Percentiles rank a stretch among this genome's conserved stretches.
Evolutionary conservation across 2,888 invertebrate species (phyloP).

Genomic region (Petrolisthes cinctipes): DNA sequence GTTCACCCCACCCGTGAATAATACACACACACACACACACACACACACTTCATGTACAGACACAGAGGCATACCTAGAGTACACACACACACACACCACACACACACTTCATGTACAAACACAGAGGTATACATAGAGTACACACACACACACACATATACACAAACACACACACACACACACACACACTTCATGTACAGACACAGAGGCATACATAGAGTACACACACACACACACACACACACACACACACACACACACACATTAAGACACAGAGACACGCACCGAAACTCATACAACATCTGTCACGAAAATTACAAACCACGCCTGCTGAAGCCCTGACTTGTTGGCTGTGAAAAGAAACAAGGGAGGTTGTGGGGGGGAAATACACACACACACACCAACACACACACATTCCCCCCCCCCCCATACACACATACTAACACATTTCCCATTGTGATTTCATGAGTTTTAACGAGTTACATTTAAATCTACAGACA

Average conservation of each 20-base stretch:
- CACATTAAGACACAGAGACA: neutral
- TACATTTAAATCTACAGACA: too few species aligned
- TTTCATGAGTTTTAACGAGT: too few species aligned
- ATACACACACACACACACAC: neutral
- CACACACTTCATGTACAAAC: neutral
- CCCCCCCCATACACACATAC: too few species aligned
- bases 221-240: neutral
- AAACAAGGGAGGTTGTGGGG: too few species aligned
- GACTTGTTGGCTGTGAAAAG: too few species aligned
- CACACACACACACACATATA: neutral
- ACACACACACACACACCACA: slow-evolving; percentile 1
- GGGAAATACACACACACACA: too few species aligned
- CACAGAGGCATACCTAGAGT: too few species aligned
- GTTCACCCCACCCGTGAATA: neutral
- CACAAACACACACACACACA: neutral
- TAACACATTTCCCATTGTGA: too few species aligned
- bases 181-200: neutral
- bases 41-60: neutral
- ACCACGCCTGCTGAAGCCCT: neutral
- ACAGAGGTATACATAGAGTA: neutral
- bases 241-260: neutral
- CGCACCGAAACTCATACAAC: neutral
- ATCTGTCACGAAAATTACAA: neutral
- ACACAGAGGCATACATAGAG: neutral
- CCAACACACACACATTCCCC: too few species aligned